phyloP scores from a whole-genome alignment of 2,113 vertebrate species.

The Lepus timidus region DNA sequence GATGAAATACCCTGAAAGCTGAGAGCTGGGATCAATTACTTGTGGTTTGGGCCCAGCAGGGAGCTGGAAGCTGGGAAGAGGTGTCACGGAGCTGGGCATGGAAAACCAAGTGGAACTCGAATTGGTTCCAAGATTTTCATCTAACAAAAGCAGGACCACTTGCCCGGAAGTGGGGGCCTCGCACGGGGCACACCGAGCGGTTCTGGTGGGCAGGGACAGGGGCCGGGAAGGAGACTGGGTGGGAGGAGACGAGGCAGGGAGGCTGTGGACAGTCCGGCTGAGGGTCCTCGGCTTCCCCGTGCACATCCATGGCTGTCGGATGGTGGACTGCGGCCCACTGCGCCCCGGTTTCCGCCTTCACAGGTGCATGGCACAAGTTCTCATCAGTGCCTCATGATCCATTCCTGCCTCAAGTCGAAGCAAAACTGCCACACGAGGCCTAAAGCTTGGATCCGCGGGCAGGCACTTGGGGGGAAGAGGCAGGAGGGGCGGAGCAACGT shows the following conservation, averaged over 20 bases:
- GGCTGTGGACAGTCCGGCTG: background rate
- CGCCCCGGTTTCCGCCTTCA: too few relatives aligned
- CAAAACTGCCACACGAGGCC: background rate
- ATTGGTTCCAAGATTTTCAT: background rate
- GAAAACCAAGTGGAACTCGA: constrained; percentile 26
- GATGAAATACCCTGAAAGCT: constrained; percentile 53
- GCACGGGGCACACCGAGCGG: background rate
- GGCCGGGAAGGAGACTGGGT: background rate
- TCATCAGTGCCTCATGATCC: background rate
- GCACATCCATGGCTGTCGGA: background rate
- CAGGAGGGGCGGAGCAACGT: background rate
- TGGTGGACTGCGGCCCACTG: background rate
- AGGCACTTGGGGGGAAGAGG: background rate
- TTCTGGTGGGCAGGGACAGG: background rate
- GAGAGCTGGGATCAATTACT: constrained; percentile 47
- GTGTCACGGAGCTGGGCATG: background rate
- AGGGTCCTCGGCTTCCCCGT: background rate
- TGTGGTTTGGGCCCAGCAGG: background rate
- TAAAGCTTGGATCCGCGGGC: background rate
- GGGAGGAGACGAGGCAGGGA: background rate
- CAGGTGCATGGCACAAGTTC: background rate
- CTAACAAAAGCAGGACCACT: background rate
- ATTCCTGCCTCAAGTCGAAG: background rate
- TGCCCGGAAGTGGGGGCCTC: background rate
- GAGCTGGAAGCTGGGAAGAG: background rate